Conservation (phyloP, 2,113 vertebrate genomes). For the Nothoprocta pentlandii region DNA sequence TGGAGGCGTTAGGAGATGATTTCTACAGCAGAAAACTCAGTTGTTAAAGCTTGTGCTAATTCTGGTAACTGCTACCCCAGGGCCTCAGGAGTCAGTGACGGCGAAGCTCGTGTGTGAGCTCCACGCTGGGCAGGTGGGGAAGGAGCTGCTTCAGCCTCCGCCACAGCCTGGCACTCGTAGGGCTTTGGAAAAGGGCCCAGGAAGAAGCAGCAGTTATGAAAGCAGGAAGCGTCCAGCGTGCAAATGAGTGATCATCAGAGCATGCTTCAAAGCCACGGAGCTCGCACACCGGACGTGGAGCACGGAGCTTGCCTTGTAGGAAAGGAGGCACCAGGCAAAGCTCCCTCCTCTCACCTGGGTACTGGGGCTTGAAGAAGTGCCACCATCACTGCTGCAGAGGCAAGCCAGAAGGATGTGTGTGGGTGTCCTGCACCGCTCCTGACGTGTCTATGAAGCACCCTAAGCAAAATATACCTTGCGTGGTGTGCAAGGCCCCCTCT, state of each 20-base stretch:
- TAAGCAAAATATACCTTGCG: not conserved
- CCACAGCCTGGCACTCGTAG: not conserved
- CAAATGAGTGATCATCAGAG: not conserved
- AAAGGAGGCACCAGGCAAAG: not conserved
- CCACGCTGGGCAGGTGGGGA: rapidly evolving
- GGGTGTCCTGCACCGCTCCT: not conserved
- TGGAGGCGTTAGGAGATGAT: rapidly evolving
- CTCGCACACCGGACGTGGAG: not conserved
- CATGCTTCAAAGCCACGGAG: not conserved
- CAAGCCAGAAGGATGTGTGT: not conserved
- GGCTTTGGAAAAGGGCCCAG: not conserved
- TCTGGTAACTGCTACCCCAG: not conserved
- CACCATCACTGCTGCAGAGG: not conserved
- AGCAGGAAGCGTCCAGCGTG: not conserved
- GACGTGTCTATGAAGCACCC: not conserved
- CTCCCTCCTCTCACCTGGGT: not conserved
- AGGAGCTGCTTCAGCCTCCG: rapidly evolving
- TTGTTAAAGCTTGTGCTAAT: not conserved
- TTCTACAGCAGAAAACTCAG: not conserved
- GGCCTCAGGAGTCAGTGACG: not conserved
- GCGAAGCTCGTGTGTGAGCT: not conserved
- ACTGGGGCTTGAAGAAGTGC: not conserved
- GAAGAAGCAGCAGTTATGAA: not conserved
- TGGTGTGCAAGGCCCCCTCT: not conserved
- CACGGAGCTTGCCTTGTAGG: not conserved